A percentile compares a stretch with the other conserved stretches of the same genome.
These are phyloP conservation scores for Boulengeromyrus knoepffleri DNA, from an alignment of 2,113 vertebrate species.

Conservation along the genomic window DNA sequence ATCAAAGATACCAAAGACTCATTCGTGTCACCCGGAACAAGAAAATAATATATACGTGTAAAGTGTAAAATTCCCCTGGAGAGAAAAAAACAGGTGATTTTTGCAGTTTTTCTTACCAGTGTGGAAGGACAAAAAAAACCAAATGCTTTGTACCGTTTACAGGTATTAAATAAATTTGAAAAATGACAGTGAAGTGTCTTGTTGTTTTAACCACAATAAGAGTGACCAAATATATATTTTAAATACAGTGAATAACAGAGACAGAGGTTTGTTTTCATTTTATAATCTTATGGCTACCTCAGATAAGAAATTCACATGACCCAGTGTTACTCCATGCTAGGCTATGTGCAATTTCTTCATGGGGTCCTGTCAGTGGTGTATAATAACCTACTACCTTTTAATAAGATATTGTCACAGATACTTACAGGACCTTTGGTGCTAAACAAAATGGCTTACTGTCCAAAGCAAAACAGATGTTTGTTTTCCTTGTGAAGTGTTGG, in stretches of 20 bases:
- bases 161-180: slow-evolving; percentile 79
- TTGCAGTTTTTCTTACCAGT: slow-evolving; percentile 58
- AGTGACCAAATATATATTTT: slow-evolving; percentile 33
- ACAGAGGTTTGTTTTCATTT: slow-evolving; percentile 62
- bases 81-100: slow-evolving; percentile 60
- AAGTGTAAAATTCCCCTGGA: slow-evolving; percentile 64
- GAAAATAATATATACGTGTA: slow-evolving; percentile 77
- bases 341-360: slow-evolving; percentile 61
- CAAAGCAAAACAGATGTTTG: slow-evolving; percentile 38
- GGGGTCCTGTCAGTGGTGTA: slow-evolving; percentile 46
- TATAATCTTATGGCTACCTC: slow-evolving; percentile 64
- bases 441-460: slow-evolving; percentile 46
- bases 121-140: slow-evolving; percentile 63
- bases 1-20: slow-evolving; percentile 67
- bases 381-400: slow-evolving; percentile 38
- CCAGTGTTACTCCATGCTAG: slow-evolving; percentile 48
- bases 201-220: slow-evolving; percentile 58
- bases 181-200: slow-evolving; percentile 72
- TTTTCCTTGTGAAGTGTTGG: slow-evolving; percentile 54
- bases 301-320: slow-evolving; percentile 49
- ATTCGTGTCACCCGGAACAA: slow-evolving; percentile 79
- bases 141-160: slow-evolving; percentile 69
- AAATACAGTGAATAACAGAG: slow-evolving; percentile 54
- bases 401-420: slow-evolving; percentile 38
- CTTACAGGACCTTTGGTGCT: slow-evolving; percentile 66